These are phyloP conservation scores for Epinotia nisella DNA, from an alignment of 2,888 invertebrate species.

Conservation along the genomic window DNA sequence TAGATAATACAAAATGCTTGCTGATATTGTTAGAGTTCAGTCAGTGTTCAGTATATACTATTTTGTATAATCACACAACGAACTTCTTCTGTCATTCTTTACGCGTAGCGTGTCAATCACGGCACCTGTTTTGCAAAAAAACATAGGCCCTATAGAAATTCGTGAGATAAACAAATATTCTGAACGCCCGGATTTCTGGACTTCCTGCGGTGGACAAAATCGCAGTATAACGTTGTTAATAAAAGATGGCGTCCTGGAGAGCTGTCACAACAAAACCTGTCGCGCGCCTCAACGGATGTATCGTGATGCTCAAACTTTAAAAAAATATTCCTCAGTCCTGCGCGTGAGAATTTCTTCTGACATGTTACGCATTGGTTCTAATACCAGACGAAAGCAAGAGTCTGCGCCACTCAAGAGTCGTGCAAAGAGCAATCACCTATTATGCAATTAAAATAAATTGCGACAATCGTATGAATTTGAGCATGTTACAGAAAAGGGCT, in stretches of 20 bases:
- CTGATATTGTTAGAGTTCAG: too few relatives aligned
- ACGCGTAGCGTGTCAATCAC: constrained; percentile 26
- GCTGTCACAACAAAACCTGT: constrained; percentile 79
- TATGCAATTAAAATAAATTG: too few relatives aligned
- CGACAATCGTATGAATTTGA: too few relatives aligned
- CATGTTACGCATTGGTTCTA: too few relatives aligned
- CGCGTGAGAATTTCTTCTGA: neutral
- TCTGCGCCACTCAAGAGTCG: too few relatives aligned
- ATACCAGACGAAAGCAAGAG: too few relatives aligned
- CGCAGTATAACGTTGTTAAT: constrained; percentile 30
- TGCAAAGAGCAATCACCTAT: too few relatives aligned
- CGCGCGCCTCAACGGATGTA: constrained; percentile 61
- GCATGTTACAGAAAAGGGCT: too few relatives aligned
- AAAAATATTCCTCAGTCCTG: neutral
- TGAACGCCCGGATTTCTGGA: constrained; percentile 23
- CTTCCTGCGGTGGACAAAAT: constrained; percentile 35
- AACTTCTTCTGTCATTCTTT: neutral
- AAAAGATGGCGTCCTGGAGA: constrained; percentile 64
- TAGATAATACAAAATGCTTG: too few relatives aligned
- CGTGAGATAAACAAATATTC: constrained; percentile 41
- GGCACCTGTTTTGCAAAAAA: constrained; percentile 34
- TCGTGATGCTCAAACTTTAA: constrained; percentile 57
- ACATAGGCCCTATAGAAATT: constrained; percentile 17
- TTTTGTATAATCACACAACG: neutral
- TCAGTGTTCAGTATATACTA: too few relatives aligned